Evolutionary conservation across 2,113 vertebrate species (phyloP), one percentile per base, ranked within the genome.

Genomic region (Lichenostomus cassidix): DNA sequence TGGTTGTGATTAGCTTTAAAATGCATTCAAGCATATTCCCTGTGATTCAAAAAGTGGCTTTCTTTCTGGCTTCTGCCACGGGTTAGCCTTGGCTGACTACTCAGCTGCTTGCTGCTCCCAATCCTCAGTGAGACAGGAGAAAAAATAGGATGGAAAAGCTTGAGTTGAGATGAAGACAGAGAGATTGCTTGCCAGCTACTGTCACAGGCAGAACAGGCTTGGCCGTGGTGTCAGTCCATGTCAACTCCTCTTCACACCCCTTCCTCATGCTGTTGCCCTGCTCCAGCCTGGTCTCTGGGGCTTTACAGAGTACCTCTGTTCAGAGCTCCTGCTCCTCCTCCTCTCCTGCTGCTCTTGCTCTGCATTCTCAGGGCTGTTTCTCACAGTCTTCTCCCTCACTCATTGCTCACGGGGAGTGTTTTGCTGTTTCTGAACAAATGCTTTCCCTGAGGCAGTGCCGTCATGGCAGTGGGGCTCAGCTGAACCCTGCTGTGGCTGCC

Each of bases 391-490:
- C 9, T 10, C 22, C 21, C 35, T n/a, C 23, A 0, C 10, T 4
- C 14, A 1, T 16, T 41, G 6, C 41, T 55, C 9, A 2, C 3
- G 4, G 49, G 29, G 4, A 16, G 11, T 27, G 24, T 59, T 74
- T 65, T 67, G 22, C 31, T 24, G 8, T 37, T 46, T 20, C 53
- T 73, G 53, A 17, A 10, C 13, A 10, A 5, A 19, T 0, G 3
- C 22, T 22, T 58, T 56, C 37, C 14, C 44, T 0, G 12, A 31
- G 69, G 41, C 2, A 3, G 25, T 2, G 14, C 74, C 0, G 0
- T 41, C 19, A 6, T 4, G 25, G 33, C 33, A n/a, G 58, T 0
- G 0, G 55, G 33, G 49, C 49, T 77, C 56, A 37, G 71, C 42
- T 33, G 56, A 33, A 3, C 41, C 56, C 65, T 15, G 39, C 4